These are phyloP conservation scores for Calliscelio sp. DNA, from an alignment of 2,888 invertebrate genomes.

Conservation along the genomic window DNA sequence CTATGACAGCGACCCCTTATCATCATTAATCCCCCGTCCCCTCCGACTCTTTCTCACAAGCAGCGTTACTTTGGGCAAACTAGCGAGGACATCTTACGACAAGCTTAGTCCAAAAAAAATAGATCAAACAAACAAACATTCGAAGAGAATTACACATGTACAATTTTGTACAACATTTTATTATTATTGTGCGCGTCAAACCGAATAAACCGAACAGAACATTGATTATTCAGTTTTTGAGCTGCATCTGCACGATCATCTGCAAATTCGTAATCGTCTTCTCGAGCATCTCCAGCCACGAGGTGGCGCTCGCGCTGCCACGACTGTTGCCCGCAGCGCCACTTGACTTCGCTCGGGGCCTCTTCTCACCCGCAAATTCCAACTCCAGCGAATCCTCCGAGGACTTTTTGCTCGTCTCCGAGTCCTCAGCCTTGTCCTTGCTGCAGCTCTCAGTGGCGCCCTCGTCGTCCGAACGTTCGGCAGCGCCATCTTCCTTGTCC, in stretches of 20 bases:
- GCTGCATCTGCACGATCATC: conserved; percentile 84
- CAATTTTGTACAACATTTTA: conserved; percentile 40
- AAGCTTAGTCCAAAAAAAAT: conserved; percentile 18
- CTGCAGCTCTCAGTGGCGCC: conserved; percentile 72
- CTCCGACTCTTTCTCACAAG: conserved; percentile 19
- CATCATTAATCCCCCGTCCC: conserved; percentile 23
- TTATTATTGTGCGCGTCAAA: conserved; percentile 36
- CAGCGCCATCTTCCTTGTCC: conserved; percentile 74
- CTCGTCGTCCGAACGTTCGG: conserved; percentile 56
- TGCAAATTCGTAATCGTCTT: conserved; percentile 85
- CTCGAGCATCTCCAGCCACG: conserved; percentile 85
- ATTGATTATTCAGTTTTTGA: conserved; percentile 80
- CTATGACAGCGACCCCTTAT: conserved; percentile 38
- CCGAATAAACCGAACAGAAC: too few relatives aligned
- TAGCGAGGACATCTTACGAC: conserved; percentile 38
- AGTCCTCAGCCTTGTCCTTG: conserved; percentile 54
- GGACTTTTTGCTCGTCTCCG: conserved; percentile 26
- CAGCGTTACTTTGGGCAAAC: conserved; percentile 55
- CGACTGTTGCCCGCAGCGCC: conserved; percentile 79
- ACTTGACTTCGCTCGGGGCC: conserved; percentile 70
- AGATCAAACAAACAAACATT: neutral
- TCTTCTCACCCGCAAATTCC: conserved; percentile 62
- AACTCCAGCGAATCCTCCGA: conserved; percentile 31
- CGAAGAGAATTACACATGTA: conserved; percentile 13
- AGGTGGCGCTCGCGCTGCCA: conserved; percentile 81